Evolutionary conservation across 2,888 invertebrate species (phyloP).

Genomic region (Chironomus tentans): DNA sequence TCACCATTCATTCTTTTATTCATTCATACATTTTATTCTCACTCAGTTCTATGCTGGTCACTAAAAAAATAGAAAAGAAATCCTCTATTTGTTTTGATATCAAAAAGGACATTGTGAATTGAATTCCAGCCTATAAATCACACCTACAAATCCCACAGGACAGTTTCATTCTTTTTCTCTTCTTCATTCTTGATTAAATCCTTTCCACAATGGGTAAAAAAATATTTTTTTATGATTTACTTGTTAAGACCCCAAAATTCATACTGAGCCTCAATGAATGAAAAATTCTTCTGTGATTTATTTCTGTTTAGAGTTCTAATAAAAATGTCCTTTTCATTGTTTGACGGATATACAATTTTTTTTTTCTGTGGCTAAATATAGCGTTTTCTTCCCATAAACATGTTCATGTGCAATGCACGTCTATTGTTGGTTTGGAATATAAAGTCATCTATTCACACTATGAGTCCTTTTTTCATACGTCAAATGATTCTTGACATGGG

Average conservation of each 20-base stretch:
- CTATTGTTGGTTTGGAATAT: neutral
- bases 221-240: neutral
- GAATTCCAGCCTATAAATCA: slow-evolving; percentile 16
- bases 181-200: slow-evolving; percentile 20
- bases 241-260: neutral
- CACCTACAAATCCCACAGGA: slow-evolving; percentile 13
- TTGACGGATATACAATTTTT: neutral
- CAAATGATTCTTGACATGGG: neutral
- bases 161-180: too few relatives aligned
- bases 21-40: neutral
- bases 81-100: neutral
- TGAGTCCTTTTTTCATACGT: neutral
- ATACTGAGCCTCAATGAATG: slow-evolving; percentile 17
- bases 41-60: neutral
- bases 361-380: slow-evolving; percentile 15
- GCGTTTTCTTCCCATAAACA: slow-evolving; percentile 6
- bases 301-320: slow-evolving; percentile 23
- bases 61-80: neutral
- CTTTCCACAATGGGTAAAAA: slow-evolving; percentile 25
- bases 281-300: slow-evolving; percentile 12
- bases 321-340: slow-evolving; percentile 26
- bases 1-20: neutral
- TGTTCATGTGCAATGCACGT: neutral
- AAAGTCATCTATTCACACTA: neutral
- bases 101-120: neutral